A percentile compares a stretch with the other conserved stretches of the same genome.
phyloP scores from a whole-genome alignment of 2,888 invertebrate genomes.

The Ophonus ardosiacus region DNA sequence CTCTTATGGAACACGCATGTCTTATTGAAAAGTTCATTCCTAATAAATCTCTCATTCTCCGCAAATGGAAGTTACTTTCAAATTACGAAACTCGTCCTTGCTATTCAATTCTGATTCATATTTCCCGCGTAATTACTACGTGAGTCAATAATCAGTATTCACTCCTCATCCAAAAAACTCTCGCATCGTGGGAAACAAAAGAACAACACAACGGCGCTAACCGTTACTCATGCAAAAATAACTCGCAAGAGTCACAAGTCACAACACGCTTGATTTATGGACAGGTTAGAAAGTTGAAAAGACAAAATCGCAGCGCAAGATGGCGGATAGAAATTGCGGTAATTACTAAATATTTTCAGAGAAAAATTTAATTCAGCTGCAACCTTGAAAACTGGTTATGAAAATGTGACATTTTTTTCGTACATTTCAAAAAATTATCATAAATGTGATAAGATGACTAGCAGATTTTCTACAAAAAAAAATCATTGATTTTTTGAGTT shows the following conservation, averaged over 20 bases:
- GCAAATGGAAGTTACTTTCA: constrained; percentile 11
- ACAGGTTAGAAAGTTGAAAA: constrained; percentile 35
- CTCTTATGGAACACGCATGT: not conserved
- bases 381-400: constrained; percentile 34
- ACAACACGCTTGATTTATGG: constrained; percentile 23
- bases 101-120: constrained; percentile 19
- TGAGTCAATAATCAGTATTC: constrained; percentile 7
- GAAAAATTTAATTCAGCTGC: not conserved
- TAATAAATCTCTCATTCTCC: not conserved
- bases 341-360: constrained; percentile 2
- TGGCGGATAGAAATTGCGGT: constrained; percentile 22
- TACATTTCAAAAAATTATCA: constrained; percentile 22
- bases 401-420: constrained; percentile 34
- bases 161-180: not conserved
- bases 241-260: not conserved
- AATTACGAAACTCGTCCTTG: constrained; percentile 40
- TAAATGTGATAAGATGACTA: constrained; percentile 21
- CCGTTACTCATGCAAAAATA: constrained; percentile 40
- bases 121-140: constrained; percentile 24
- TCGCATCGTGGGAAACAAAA: constrained; percentile 35
- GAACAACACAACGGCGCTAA: constrained; percentile 2
- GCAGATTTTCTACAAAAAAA: not conserved
- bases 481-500: constrained; percentile 9
- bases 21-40: constrained; percentile 14
- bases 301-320: constrained; percentile 1